These are phyloP conservation scores for Pelecanus crispus DNA, from an alignment of 2,113 vertebrate species.

Conservation along the genomic window DNA sequence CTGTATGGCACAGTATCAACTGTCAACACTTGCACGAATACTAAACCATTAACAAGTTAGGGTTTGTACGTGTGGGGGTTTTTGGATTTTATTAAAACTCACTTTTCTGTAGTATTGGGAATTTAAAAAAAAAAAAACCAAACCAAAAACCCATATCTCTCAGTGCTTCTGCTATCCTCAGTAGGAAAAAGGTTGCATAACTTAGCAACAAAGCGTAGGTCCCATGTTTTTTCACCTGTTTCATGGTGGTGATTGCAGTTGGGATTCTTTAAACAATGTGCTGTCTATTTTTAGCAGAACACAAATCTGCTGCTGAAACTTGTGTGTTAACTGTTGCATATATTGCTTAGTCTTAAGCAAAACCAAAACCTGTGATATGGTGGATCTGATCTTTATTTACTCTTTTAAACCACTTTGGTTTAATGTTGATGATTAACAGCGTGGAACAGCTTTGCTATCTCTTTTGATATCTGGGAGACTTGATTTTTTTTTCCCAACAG, in stretches of 20 bases:
- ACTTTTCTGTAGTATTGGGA: background rate
- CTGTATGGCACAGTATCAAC: background rate
- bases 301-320: background rate
- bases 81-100: background rate
- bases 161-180: background rate
- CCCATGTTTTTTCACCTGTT: background rate
- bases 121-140: too few relatives aligned
- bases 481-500: background rate
- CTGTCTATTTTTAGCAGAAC: background rate
- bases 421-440: background rate
- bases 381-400: background rate
- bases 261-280: background rate
- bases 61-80: background rate
- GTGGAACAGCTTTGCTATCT: background rate
- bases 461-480: background rate
- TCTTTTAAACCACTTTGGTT: background rate
- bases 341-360: background rate
- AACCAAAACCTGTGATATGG: background rate
- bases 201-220: background rate
- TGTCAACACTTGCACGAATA: background rate
- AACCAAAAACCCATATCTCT: too few relatives aligned
- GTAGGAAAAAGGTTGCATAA: background rate
- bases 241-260: background rate
- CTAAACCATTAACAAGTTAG: background rate
- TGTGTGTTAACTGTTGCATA: background rate